phyloP scores from a whole-genome alignment of 1,140 invertebrate genomes.

The Doryteuthis pealeii region DNA sequence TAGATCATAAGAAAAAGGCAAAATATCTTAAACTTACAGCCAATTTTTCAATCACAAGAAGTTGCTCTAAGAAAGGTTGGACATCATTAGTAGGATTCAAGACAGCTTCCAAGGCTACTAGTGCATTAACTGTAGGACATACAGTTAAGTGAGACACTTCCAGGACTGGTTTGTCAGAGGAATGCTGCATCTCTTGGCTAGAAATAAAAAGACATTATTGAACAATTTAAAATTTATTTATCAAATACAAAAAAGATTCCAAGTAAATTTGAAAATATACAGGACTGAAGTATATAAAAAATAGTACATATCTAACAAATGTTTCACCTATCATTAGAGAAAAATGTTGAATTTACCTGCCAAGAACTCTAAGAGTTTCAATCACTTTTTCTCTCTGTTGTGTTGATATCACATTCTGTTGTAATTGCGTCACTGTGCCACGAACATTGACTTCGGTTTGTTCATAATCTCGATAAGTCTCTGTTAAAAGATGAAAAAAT shows the following conservation, averaged over 20 bases:
- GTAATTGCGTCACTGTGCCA: constrained; percentile 42
- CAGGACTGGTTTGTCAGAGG: constrained; percentile 32
- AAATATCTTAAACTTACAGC: constrained; percentile 66
- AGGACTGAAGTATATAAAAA: too few species aligned
- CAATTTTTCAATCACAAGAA: constrained; percentile 79
- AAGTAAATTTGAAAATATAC: too few species aligned
- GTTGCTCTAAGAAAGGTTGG: constrained; percentile 75
- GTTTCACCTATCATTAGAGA: too few species aligned
- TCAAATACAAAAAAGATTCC: too few species aligned
- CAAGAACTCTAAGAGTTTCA: constrained; percentile 26
- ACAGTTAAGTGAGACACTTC: constrained; percentile 37
- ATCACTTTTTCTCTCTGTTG: constrained; percentile 32
- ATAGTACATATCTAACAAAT: too few species aligned
- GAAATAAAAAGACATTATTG: constrained; percentile 12
- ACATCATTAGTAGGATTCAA: constrained; percentile 69
- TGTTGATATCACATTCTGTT: constrained; percentile 24
- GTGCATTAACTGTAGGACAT: constrained; percentile 45
- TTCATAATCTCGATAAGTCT: constrained; percentile 47
- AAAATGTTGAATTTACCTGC: constrained; percentile 25
- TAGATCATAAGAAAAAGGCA: too few species aligned
- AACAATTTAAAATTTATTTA: too few species aligned
- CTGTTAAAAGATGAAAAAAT: constrained; percentile 31
- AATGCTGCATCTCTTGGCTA: constrained; percentile 18
- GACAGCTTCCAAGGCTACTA: constrained; percentile 55
- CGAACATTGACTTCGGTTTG: constrained; percentile 49